Evolutionary conservation across 1,140 invertebrate species (phyloP).

Genomic region (Teleogryllus occipitalis): DNA sequence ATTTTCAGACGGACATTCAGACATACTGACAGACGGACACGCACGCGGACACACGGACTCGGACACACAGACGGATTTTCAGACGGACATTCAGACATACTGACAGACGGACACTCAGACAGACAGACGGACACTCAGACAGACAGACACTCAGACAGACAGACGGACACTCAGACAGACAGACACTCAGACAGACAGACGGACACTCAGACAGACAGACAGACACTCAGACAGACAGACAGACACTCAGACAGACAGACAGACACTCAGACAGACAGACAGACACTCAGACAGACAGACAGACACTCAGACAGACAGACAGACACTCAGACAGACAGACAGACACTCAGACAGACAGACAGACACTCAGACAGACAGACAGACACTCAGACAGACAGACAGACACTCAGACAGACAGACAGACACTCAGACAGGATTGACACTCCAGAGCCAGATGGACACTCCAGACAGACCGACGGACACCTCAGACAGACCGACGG

Average conservation of each 20-base stretch:
- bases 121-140: too few species aligned
- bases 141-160: too few species aligned
- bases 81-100: too few species aligned
- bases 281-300: conserved; percentile 16
- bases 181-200: too few species aligned
- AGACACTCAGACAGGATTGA: too few species aligned
- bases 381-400: conserved; percentile 15
- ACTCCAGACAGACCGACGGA: too few species aligned
- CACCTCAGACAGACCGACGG: too few species aligned
- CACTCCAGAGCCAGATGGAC: too few species aligned
- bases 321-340: conserved; percentile 16
- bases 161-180: too few species aligned
- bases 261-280: conserved; percentile 14
- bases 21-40: too few species aligned
- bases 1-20: conserved; percentile 11
- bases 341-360: conserved; percentile 19
- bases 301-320: conserved; percentile 13
- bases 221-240: conserved; percentile 9
- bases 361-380: conserved; percentile 19
- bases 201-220: conserved; percentile 14
- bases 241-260: conserved; percentile 14
- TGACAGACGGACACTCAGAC: too few species aligned
- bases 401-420: too few species aligned
- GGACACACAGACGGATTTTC: conserved; percentile 13
- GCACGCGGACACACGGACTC: conserved; percentile 10